Evolutionary conservation across 2,888 invertebrate genomes (phyloP).

Genomic region (Agrochola lychnidis): DNA sequence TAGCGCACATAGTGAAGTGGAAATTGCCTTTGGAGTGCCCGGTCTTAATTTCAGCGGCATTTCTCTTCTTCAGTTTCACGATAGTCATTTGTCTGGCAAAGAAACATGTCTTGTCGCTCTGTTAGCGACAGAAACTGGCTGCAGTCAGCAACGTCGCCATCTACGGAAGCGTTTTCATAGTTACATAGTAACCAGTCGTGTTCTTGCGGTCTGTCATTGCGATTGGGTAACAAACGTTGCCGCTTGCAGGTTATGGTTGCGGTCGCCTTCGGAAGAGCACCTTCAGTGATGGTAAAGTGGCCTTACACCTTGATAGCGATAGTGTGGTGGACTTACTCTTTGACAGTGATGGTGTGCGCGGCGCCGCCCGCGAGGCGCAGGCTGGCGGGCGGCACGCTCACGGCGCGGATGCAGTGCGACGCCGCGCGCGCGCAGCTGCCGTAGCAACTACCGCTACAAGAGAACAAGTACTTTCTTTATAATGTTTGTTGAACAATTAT

Average conservation of each 20-base stretch:
- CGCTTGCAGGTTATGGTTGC: background rate
- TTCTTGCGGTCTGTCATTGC: background rate
- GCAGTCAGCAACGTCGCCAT: no score
- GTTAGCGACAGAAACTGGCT: no score
- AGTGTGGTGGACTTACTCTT: constrained; percentile 75
- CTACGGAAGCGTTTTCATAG: no score
- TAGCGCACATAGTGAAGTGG: no score
- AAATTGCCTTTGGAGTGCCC: no score
- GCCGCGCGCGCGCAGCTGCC: constrained; percentile 69
- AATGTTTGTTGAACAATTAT: background rate
- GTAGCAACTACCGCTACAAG: constrained; percentile 93
- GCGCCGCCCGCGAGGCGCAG: constrained; percentile 66
- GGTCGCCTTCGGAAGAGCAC: no score
- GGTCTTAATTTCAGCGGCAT: no score
- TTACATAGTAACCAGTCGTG: background rate
- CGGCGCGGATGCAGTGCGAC: constrained; percentile 95
- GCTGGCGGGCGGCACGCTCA: constrained; percentile 93
- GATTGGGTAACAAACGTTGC: no score
- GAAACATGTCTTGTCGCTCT: no score
- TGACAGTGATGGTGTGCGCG: constrained; percentile 73
- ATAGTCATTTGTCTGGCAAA: no score
- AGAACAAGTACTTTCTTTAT: background rate
- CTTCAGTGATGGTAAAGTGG: background rate
- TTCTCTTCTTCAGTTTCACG: no score
- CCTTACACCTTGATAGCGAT: background rate